Base-by-base conservation (phyloP, 2,113 vertebrate species). In the Gnathochromis pfefferi region DNA sequence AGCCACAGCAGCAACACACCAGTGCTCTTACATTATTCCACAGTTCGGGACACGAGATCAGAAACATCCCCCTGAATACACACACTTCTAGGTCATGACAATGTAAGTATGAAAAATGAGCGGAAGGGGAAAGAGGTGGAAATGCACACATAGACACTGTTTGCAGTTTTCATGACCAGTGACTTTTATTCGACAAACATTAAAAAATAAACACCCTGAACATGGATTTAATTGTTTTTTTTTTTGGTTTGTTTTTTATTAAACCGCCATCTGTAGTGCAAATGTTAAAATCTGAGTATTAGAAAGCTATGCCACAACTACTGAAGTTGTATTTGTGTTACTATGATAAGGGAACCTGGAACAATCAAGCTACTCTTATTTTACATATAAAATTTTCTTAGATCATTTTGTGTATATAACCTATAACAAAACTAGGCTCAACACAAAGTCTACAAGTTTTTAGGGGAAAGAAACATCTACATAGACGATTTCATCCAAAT, bases 11-110 rank as follows among this genome's bases (percentile, higher is more conserved):
- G 91, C 93, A 94, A 95, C 92, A 95, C 94, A 93, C 94, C 92
- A 93, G 85, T 89, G 94, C 93, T 91, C 92, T 92, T 94, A 92
- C 93, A 96, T 95, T 96, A 95, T 95, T 96, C 95, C 89, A 93
- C 89, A 91, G 93, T 92, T 88, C 91, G 89, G 86, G 93, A 94
- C 89, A 84, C 26, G 17, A 83, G 85, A 93, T 92, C 92, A 92
- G 92, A 96, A 95, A 91, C 90, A 91, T 92, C 88, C 91, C 90
- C 86, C 82, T 86, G 88, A 92, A 94, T 85, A 91, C 91, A 93
- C 92, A 90, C 88, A 88, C 88, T 91, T 95, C 93, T 94, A 91
- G 94, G 91, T 95, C 95, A 92, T 93, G 89, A 93, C 93, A 93
- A 89, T 91, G 58, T 88, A 90, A 92, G 84, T 88, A 91, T 95